Evolutionary conservation across 2,113 vertebrate species (phyloP).

Genomic region (Bothrops jararaca): DNA sequence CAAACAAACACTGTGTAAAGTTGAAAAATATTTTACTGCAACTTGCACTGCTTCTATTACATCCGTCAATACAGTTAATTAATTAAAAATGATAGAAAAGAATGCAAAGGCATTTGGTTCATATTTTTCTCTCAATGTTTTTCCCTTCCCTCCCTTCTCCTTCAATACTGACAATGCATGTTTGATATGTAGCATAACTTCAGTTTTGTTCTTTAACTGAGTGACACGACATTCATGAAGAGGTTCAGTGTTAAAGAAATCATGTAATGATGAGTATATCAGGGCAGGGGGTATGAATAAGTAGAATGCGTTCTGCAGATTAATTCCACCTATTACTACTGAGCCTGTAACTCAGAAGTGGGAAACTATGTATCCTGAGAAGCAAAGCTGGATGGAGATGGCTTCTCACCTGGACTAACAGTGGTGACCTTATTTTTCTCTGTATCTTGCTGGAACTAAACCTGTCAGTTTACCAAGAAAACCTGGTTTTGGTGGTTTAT

Average conservation of each 20-base stretch:
- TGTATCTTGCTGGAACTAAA: background rate
- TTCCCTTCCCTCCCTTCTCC: background rate
- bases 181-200: background rate
- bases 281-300: background rate
- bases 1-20: background rate
- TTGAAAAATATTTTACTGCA: background rate
- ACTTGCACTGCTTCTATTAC: background rate
- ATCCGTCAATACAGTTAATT: background rate
- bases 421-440: background rate
- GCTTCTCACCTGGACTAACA: background rate
- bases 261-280: background rate
- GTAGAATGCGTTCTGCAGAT: background rate
- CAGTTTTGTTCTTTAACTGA: slow-evolving; percentile 16
- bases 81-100: background rate
- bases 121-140: background rate
- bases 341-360: too few relatives aligned
- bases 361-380: background rate
- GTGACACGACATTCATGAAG: slow-evolving; percentile 9
- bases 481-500: background rate
- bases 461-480: background rate
- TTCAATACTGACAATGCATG: background rate
- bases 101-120: background rate
- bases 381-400: background rate
- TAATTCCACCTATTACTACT: background rate
- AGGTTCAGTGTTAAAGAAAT: background rate